Evolutionary conservation across 2,888 invertebrate species (phyloP).

Genomic region (Eledone cirrhosa): DNA sequence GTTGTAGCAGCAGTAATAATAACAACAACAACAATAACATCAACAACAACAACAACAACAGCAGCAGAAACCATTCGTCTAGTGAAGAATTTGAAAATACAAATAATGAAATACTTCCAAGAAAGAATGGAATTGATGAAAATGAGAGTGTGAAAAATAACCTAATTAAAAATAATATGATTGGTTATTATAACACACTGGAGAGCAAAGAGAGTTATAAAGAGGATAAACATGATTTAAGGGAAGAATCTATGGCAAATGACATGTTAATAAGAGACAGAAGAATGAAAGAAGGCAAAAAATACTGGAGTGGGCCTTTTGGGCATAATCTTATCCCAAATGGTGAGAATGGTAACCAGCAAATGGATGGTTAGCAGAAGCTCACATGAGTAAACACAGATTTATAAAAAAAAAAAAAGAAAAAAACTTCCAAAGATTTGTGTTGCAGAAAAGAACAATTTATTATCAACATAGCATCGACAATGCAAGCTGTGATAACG

Average conservation of each 20-base stretch:
- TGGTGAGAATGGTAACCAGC: constrained; percentile 4
- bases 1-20: background rate
- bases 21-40: background rate
- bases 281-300: constrained; percentile 18
- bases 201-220: background rate
- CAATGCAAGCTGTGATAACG: constrained; percentile 30
- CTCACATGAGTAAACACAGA: background rate
- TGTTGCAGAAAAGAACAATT: constrained; percentile 9
- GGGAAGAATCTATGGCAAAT: background rate
- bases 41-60: background rate
- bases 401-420: constrained; percentile 15
- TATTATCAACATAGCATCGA: constrained; percentile 26
- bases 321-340: constrained; percentile 14
- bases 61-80: background rate
- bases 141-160: background rate
- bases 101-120: no score
- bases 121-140: background rate
- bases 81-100: no score
- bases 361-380: background rate
- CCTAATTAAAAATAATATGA: no score
- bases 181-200: no score
- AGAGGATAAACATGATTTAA: constrained; percentile 9
- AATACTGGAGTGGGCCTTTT: constrained; percentile 16
- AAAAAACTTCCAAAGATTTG: constrained; percentile 4
- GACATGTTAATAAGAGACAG: constrained; percentile 14